These are phyloP conservation scores for Chymomyza caudatula DNA, from an alignment of 2,888 invertebrate genomes.

Conservation along the genomic window DNA sequence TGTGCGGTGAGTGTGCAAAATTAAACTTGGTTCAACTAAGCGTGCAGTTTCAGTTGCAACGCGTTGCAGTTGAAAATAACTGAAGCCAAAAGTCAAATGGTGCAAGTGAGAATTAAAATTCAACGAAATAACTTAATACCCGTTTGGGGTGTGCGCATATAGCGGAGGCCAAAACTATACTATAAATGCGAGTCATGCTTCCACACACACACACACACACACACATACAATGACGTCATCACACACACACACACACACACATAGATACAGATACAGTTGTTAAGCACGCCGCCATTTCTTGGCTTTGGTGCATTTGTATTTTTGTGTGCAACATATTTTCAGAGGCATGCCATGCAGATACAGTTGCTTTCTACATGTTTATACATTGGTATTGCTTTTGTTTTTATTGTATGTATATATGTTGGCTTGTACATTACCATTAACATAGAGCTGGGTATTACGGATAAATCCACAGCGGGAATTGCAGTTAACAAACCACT, in stretches of 20 bases:
- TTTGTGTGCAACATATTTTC: neutral
- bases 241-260: slow-evolving; percentile 10
- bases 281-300: slow-evolving; percentile 38
- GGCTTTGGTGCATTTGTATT: slow-evolving; percentile 14
- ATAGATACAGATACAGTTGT: slow-evolving; percentile 16
- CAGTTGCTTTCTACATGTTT: slow-evolving; percentile 11
- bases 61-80: slow-evolving; percentile 41
- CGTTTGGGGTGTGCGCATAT: slow-evolving; percentile 25
- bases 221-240: neutral
- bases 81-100: slow-evolving; percentile 23
- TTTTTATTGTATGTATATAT: slow-evolving; percentile 25
- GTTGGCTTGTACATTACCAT: slow-evolving; percentile 75
- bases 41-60: slow-evolving; percentile 32
- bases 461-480: slow-evolving; percentile 77
- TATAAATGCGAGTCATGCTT: slow-evolving; percentile 13
- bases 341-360: neutral
- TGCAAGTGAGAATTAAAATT: slow-evolving; percentile 37
- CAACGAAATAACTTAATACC: slow-evolving; percentile 67
- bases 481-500: slow-evolving; percentile 78
- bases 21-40: slow-evolving; percentile 46
- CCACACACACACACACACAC: neutral
- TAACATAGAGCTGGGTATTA: slow-evolving; percentile 77
- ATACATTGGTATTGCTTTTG: slow-evolving; percentile 19
- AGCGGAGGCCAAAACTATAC: neutral
- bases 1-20: slow-evolving; percentile 38